A percentile compares a stretch with the other conserved stretches of the same genome.
These are phyloP conservation scores for Rhynchomys soricoides DNA, from an alignment of 2,113 vertebrate genomes.

Conservation along the genomic window DNA sequence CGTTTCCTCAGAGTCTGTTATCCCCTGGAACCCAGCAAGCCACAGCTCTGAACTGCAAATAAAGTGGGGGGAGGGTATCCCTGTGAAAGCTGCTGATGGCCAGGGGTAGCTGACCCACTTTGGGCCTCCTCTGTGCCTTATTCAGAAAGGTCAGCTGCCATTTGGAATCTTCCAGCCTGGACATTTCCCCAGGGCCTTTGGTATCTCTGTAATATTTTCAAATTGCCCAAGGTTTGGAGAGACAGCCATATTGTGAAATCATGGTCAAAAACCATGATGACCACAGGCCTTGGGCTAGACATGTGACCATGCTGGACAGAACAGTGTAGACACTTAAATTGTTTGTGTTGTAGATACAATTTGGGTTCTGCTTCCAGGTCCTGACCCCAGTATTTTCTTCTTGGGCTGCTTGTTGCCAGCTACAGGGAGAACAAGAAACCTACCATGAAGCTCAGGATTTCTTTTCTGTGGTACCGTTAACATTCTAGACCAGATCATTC, in stretches of 20 bases:
- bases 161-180: slow-evolving; percentile 56
- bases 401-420: neutral
- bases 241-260: slow-evolving; percentile 70
- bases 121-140: neutral
- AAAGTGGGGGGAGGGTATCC: neutral
- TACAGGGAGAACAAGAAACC: neutral
- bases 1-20: neutral
- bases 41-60: neutral
- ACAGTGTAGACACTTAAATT: neutral
- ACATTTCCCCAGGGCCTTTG: slow-evolving; percentile 68
- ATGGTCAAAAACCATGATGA: neutral
- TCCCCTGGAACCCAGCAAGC: neutral
- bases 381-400: neutral
- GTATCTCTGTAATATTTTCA: slow-evolving; percentile 70
- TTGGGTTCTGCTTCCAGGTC: neutral
- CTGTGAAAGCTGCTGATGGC: neutral
- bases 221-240: slow-evolving; percentile 65
- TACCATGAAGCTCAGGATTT: neutral
- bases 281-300: neutral
- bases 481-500: neutral
- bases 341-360: neutral
- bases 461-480: neutral
- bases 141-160: neutral
- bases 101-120: neutral
- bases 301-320: neutral